Evolutionary conservation across 2,888 invertebrate species (phyloP).

Genomic region (Drosophila limbata): DNA sequence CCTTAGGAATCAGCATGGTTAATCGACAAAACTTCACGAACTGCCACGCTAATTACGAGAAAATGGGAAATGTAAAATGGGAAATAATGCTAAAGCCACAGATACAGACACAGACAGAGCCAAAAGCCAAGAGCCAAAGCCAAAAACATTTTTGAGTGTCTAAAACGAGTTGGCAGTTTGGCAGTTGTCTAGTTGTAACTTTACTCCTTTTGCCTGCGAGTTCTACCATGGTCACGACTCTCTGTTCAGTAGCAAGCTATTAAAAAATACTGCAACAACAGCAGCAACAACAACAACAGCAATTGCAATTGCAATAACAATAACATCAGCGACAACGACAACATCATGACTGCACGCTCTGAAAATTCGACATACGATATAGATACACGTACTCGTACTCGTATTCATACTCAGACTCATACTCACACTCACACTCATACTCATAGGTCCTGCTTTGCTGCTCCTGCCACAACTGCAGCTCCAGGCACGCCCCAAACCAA

Average conservation of each 20-base stretch:
- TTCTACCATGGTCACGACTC: constrained; percentile 71
- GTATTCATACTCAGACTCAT: constrained; percentile 4
- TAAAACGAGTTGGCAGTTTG: constrained; percentile 44
- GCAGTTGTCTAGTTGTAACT: constrained; percentile 51
- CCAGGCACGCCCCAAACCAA: constrained; percentile 49
- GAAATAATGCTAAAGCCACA: constrained; percentile 23
- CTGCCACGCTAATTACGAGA: constrained; percentile 75
- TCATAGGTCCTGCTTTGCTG: constrained; percentile 28
- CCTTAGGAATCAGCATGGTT: constrained; percentile 40
- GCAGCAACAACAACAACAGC: constrained; percentile 11
- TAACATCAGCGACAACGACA: constrained; percentile 60
- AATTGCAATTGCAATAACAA: constrained; percentile 40
- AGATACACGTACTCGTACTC: constrained; percentile 42
- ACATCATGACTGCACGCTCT: constrained; percentile 76
- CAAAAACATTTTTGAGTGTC: constrained; percentile 58
- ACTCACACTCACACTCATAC: constrained; percentile 6
- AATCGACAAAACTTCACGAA: constrained; percentile 70
- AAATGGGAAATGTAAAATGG: constrained; percentile 24
- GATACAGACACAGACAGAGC: constrained; percentile 10
- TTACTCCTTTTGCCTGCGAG: constrained; percentile 34
- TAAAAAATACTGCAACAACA: constrained; percentile 64
- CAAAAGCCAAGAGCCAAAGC: constrained; percentile 18
- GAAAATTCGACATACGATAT: constrained; percentile 76
- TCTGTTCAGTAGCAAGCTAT: constrained; percentile 74
- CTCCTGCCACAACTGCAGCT: constrained; percentile 33